These are phyloP conservation scores for Philonicus albiceps DNA, from an alignment of 2,888 invertebrate genomes.

Conservation along the genomic window DNA sequence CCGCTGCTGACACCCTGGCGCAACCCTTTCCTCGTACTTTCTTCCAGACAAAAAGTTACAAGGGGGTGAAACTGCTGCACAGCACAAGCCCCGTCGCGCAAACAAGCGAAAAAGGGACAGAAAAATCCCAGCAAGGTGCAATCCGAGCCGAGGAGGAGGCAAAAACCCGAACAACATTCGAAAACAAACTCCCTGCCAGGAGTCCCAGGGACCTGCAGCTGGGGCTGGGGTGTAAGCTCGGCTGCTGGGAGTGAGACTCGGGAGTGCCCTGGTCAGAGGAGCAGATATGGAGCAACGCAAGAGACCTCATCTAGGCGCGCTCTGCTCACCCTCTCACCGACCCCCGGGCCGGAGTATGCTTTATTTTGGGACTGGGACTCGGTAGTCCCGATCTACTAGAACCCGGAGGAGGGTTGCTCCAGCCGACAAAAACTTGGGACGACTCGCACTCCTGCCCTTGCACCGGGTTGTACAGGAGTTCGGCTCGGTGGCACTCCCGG, in stretches of 20 bases:
- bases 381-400: background rate
- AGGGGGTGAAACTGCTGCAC: background rate
- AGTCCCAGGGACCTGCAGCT: background rate
- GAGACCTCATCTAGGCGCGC: background rate
- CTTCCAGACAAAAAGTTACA: slow-evolving; percentile 20
- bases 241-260: background rate
- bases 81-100: background rate
- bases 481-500: background rate
- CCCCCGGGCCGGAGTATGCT: background rate
- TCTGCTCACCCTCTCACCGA: background rate
- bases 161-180: background rate
- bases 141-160: background rate
- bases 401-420: slow-evolving; percentile 30
- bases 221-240: background rate
- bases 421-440: slow-evolving; percentile 28
- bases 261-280: background rate
- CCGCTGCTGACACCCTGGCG: background rate
- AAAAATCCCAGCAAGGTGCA: background rate
- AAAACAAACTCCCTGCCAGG: slow-evolving; percentile 9
- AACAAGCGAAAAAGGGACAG: background rate
- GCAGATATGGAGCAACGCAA: background rate
- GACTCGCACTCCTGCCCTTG: slow-evolving; percentile 16
- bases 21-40: slow-evolving; percentile 8
- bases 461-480: background rate
- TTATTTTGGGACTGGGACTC: slow-evolving; percentile 17